Percentiles rank a stretch among this genome's conserved stretches.
Evolutionary conservation across 2,113 vertebrate genomes (phyloP).

Genomic region (Stegastes partitus): DNA sequence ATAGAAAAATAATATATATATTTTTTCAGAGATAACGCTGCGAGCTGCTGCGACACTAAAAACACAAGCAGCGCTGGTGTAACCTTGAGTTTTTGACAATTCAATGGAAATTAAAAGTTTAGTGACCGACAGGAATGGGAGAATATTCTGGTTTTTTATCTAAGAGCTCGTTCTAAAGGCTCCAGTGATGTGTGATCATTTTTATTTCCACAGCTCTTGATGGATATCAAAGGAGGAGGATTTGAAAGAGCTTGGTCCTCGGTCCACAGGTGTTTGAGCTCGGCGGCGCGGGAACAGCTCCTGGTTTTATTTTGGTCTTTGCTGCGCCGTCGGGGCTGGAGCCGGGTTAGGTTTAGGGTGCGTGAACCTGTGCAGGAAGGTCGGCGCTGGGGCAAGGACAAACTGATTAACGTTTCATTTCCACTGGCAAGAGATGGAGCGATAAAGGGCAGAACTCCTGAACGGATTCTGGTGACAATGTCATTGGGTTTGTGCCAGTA

Average conservation of each 20-base stretch:
- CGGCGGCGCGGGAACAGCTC: background rate
- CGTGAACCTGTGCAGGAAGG: background rate
- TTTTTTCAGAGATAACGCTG: slow-evolving; percentile 48
- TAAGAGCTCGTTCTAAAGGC: background rate
- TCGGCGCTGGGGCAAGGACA: slow-evolving; percentile 28
- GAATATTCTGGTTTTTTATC: background rate
- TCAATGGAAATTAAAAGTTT: background rate
- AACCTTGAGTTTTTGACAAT: slow-evolving; percentile 8
- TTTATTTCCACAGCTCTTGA: slow-evolving; percentile 8
- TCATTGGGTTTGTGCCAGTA: too few relatives aligned
- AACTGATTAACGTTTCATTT: slow-evolving; percentile 46
- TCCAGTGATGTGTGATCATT: too few relatives aligned
- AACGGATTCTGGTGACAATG: background rate
- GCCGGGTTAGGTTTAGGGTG: background rate
- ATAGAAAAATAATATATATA: slow-evolving; percentile 51
- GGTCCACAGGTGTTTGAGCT: too few relatives aligned
- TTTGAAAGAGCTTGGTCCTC: too few relatives aligned
- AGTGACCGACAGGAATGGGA: background rate
- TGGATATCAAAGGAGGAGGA: slow-evolving; percentile 16
- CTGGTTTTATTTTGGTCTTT: slow-evolving; percentile 21
- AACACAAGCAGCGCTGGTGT: background rate
- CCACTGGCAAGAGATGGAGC: slow-evolving; percentile 3
- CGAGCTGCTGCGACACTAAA: slow-evolving; percentile 29
- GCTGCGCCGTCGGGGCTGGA: background rate
- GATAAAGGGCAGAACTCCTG: slow-evolving; percentile 13